phyloP scores from a whole-genome alignment of 2,797 vertebrate genomes.

The Enteromius viviparus region DNA sequence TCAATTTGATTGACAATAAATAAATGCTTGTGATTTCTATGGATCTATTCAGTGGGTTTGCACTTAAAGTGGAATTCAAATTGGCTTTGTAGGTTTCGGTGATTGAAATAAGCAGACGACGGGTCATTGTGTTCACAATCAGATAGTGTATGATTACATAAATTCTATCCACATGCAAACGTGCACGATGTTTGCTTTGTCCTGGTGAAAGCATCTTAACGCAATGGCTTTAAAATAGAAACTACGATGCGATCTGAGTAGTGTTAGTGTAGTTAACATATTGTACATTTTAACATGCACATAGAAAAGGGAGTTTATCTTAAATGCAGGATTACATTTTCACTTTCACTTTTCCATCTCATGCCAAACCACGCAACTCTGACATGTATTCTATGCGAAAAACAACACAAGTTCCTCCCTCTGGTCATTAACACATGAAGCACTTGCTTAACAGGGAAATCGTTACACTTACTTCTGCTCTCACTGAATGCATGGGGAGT shows the following conservation, averaged over 20 bases:
- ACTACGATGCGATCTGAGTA: not conserved
- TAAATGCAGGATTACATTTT: conserved; percentile 19
- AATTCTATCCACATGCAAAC: conserved; percentile 9
- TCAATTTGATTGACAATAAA: not conserved
- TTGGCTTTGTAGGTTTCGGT: not conserved
- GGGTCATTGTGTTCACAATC: conserved; percentile 42
- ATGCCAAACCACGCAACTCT: not conserved
- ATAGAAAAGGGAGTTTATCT: conserved; percentile 5
- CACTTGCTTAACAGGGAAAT: conserved; percentile 19
- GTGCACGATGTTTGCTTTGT: not conserved
- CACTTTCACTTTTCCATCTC: conserved; percentile 26
- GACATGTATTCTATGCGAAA: not conserved
- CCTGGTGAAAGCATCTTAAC: not conserved
- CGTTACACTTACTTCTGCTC: conserved; percentile 17
- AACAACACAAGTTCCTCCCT: conserved; percentile 1
- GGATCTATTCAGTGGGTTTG: no score
- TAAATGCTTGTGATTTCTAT: not conserved
- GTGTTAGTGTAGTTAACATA: not conserved
- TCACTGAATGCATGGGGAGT: conserved; percentile 9
- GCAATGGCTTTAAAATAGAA: not conserved
- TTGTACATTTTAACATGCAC: not conserved
- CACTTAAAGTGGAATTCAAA: conserved; percentile 2
- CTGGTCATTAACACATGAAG: not conserved
- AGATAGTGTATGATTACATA: conserved; percentile 26
- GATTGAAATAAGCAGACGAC: conserved; percentile 32